These are phyloP conservation scores for Bos javanicus DNA, from an alignment of 2,113 vertebrate genomes.

Conservation along the genomic window DNA sequence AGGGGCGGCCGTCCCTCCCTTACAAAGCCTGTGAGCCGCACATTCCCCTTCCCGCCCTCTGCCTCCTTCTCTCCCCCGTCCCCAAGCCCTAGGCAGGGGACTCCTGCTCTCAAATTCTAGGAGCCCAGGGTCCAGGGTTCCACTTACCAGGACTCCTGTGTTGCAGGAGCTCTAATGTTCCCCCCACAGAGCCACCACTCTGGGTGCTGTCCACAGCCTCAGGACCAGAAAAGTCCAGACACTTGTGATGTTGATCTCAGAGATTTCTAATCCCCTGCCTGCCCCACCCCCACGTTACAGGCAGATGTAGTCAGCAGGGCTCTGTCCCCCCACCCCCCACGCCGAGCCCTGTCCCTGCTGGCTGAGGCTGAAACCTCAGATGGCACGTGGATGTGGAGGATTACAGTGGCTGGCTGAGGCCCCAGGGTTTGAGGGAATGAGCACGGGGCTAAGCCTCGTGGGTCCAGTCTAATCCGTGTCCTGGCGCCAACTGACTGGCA, in stretches of 20 bases:
- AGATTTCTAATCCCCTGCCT: neutral
- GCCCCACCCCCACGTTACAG: neutral
- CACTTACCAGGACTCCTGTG: neutral
- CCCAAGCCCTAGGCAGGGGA: neutral
- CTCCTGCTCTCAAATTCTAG: neutral
- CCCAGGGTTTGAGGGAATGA: too few relatives aligned
- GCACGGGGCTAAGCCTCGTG: neutral
- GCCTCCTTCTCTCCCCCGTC: neutral
- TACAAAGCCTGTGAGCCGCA: neutral
- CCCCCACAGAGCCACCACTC: neutral
- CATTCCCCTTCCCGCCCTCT: rapidly evolving
- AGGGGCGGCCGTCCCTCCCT: neutral
- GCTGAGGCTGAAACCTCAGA: neutral
- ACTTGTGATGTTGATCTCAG: neutral
- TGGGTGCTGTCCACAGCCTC: rapidly evolving
- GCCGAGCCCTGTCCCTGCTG: neutral
- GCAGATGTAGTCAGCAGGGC: neutral
- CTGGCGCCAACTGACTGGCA: neutral
- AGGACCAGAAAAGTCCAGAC: neutral
- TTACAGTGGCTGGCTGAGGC: neutral
- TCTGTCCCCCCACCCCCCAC: neutral
- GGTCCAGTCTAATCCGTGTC: neutral
- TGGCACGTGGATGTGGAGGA: neutral
- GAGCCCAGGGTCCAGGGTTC: rapidly evolving
- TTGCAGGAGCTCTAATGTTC: neutral